Percentiles rank a stretch among this genome's conserved stretches.
phyloP scores from a whole-genome alignment of 2,797 vertebrate species.

The Scomberomorus guttatus region DNA sequence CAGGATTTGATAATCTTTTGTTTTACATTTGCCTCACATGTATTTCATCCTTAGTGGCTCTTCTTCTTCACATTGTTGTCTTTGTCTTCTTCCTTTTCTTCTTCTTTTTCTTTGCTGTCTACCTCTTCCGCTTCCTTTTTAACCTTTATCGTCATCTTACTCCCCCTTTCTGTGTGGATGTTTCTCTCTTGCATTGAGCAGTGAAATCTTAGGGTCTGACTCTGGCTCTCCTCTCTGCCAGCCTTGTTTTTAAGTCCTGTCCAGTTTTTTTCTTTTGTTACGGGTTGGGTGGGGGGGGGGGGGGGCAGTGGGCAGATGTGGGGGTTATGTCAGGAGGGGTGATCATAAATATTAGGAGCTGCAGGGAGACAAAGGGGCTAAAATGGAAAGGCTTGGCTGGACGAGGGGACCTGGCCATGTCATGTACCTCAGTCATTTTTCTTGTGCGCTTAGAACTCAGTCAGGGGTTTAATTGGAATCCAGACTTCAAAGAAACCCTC shows the following conservation, averaged over 20 bases:
- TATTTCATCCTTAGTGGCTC: slow-evolving; percentile 33
- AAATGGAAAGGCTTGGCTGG: slow-evolving; percentile 91
- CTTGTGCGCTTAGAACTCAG: slow-evolving; percentile 98
- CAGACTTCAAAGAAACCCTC: slow-evolving; percentile 98
- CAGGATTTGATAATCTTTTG: slow-evolving; percentile 10
- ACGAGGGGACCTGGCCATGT: slow-evolving; percentile 93
- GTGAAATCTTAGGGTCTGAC: slow-evolving; percentile 69
- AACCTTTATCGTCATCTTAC: slow-evolving; percentile 35
- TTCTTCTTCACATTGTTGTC: slow-evolving; percentile 12
- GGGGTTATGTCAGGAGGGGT: slow-evolving; percentile 88
- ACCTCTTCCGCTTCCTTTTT: slow-evolving; percentile 50
- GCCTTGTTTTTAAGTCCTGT: slow-evolving; percentile 74
- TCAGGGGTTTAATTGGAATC: slow-evolving; percentile 99
- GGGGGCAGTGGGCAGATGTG: slow-evolving; percentile 59
- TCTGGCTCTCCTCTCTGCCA: slow-evolving; percentile 61
- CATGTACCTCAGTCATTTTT: slow-evolving; percentile 97
- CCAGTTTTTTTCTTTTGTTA: slow-evolving; percentile 48
- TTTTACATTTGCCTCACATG: slow-evolving; percentile 51
- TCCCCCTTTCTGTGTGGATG: slow-evolving; percentile 33
- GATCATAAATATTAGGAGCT: slow-evolving; percentile 92
- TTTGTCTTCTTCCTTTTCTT: slow-evolving; percentile 59
- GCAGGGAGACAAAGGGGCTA: slow-evolving; percentile 91
- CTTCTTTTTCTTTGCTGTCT: slow-evolving; percentile 11
- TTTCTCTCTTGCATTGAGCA: slow-evolving; percentile 69
- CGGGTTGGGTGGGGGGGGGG: slow-evolving; percentile 37